These are phyloP conservation scores for Monochamus saltuarius DNA, from an alignment of 1,140 invertebrate species.

Conservation along the genomic window DNA sequence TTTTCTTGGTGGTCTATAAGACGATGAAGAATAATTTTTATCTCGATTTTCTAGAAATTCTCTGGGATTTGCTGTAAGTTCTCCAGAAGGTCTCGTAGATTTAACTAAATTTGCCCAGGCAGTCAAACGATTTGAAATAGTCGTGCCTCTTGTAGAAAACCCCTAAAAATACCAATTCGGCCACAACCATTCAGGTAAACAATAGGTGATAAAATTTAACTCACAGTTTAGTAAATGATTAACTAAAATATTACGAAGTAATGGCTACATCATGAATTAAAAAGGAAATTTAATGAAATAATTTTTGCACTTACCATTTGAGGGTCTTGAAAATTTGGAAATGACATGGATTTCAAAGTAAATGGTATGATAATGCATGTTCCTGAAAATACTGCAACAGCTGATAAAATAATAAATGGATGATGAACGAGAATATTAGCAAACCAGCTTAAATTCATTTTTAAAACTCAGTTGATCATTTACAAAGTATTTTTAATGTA, in stretches of 20 bases:
- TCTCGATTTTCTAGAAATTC: constrained; percentile 53
- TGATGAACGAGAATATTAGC: constrained; percentile 44
- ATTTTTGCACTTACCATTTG: constrained; percentile 42
- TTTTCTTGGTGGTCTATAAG: constrained; percentile 54
- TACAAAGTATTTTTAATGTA: not conserved
- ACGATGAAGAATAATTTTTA: constrained; percentile 44
- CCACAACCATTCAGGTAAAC: too few species aligned
- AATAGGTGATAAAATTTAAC: constrained; percentile 14
- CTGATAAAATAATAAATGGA: constrained; percentile 43
- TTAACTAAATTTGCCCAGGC: constrained; percentile 83
- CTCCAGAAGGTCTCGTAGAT: constrained; percentile 66
- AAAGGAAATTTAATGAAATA: not conserved
- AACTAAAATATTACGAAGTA: not conserved
- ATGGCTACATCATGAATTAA: too few species aligned
- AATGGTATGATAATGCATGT: constrained; percentile 45
- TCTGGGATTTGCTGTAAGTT: constrained; percentile 72
- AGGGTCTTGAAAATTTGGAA: constrained; percentile 48
- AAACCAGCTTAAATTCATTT: constrained; percentile 42
- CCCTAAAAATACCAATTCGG: constrained; percentile 54
- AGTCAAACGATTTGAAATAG: constrained; percentile 71
- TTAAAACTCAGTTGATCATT: constrained; percentile 9
- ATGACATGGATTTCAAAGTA: constrained; percentile 34
- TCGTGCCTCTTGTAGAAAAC: constrained; percentile 87
- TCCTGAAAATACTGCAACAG: constrained; percentile 41
- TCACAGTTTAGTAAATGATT: not conserved